Evolutionary conservation across 2,888 invertebrate species (phyloP).

Genomic region (Trichopoda pennipes): DNA sequence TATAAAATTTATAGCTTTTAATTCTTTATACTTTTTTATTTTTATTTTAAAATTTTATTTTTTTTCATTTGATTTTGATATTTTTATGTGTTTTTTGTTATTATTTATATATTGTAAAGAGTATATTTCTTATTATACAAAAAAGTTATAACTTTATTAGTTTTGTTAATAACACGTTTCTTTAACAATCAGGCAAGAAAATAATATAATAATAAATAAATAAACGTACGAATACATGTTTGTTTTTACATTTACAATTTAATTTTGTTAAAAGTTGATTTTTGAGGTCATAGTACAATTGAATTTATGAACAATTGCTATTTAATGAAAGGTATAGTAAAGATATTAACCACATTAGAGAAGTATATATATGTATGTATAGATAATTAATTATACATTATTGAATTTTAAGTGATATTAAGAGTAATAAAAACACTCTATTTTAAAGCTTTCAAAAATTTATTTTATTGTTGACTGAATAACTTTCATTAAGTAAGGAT

Average conservation of each 20-base stretch:
- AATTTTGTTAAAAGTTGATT: conserved; percentile 29
- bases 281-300: conserved; percentile 65
- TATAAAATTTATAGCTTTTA: conserved; percentile 71
- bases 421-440: background rate
- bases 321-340: conserved; percentile 57
- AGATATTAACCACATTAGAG: conserved; percentile 16
- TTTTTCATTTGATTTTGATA: conserved; percentile 59
- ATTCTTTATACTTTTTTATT: conserved; percentile 70
- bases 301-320: conserved; percentile 64
- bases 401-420: background rate
- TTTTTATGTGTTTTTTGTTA: background rate
- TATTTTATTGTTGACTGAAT: no score
- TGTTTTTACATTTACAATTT: conserved; percentile 33
- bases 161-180: conserved; percentile 72
- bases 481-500: no score
- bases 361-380: background rate
- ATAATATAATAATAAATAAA: background rate
- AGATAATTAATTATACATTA: background rate
- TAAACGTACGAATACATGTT: conserved; percentile 3
- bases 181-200: background rate
- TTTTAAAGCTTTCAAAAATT: no score
- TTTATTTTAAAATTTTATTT: conserved; percentile 54
- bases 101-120: conserved; percentile 34
- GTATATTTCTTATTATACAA: conserved; percentile 23
- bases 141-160: conserved; percentile 78